Conservation (phyloP, 1,140 invertebrate genomes). For the Leptinotarsa defecta region DNA sequence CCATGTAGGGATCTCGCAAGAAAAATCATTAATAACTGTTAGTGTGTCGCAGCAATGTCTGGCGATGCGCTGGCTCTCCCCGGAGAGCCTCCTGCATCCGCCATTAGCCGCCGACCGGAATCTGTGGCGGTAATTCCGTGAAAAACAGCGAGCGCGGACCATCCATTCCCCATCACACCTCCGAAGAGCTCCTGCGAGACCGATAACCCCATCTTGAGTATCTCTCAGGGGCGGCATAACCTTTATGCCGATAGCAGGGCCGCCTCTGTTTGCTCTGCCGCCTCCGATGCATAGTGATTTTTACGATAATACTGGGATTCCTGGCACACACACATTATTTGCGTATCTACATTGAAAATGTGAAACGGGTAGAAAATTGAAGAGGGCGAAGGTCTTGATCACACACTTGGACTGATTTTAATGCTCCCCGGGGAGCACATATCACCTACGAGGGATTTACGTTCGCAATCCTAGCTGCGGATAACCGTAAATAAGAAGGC, state of each 20-base stretch:
- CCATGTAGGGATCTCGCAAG: background rate
- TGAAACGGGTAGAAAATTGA: slow-evolving; percentile 52
- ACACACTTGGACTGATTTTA: slow-evolving; percentile 47
- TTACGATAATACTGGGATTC: slow-evolving; percentile 57
- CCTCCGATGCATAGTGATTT: slow-evolving; percentile 56
- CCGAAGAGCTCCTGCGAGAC: slow-evolving; percentile 51
- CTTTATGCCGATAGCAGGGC: slow-evolving; percentile 47
- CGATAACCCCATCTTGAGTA: slow-evolving; percentile 54
- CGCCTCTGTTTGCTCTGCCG: slow-evolving; percentile 32
- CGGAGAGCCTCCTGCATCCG: slow-evolving; percentile 34
- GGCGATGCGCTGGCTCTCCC: slow-evolving; percentile 25
- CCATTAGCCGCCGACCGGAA: slow-evolving; percentile 41
- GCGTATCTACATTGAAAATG: slow-evolving; percentile 48
- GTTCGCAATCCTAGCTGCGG: background rate
- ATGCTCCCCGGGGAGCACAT: slow-evolving; percentile 50
- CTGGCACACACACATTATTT: slow-evolving; percentile 34
- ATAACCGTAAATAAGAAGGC: background rate
- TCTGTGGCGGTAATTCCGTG: slow-evolving; percentile 49
- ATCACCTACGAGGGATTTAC: slow-evolving; percentile 33
- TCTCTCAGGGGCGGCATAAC: slow-evolving; percentile 55
- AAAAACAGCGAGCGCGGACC: slow-evolving; percentile 49
- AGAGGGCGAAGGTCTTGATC: slow-evolving; percentile 41
- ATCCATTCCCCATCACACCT: slow-evolving; percentile 55
- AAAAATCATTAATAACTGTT: slow-evolving; percentile 16
- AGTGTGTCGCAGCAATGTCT: slow-evolving; percentile 34